Percentiles rank a stretch among this genome's conserved stretches.
Evolutionary conservation across 1,140 invertebrate species (phyloP).

Genomic region (Polypedilum vanderplanki): DNA sequence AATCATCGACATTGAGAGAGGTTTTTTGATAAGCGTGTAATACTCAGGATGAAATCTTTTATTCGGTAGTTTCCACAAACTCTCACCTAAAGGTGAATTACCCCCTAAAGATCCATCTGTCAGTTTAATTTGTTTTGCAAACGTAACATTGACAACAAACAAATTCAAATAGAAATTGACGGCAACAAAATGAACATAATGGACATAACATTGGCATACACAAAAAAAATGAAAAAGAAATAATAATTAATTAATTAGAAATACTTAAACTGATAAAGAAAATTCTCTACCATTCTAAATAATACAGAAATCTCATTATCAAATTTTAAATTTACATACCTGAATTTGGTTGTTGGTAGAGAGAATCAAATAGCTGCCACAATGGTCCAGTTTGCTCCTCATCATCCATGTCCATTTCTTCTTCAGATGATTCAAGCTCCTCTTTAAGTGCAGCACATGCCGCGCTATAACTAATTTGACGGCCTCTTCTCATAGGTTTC

Average conservation of each 20-base stretch:
- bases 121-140: constrained; percentile 4
- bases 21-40: constrained; percentile 94
- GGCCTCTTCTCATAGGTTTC: constrained; percentile 35
- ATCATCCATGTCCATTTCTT: constrained; percentile 40
- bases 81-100: constrained; percentile 65
- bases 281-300: not conserved
- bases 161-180: constrained; percentile 29
- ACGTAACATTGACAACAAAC: constrained; percentile 12
- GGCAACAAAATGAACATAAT: not conserved
- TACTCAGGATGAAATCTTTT: constrained; percentile 92
- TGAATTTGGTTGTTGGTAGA: constrained; percentile 44
- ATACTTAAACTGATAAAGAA: not conserved
- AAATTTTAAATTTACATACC: not conserved
- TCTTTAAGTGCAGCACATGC: constrained; percentile 38
- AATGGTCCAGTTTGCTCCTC: constrained; percentile 46
- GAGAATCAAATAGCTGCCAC: constrained; percentile 49
- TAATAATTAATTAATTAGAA: not conserved
- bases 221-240: not conserved
- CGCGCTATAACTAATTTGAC: constrained; percentile 30
- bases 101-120: constrained; percentile 43
- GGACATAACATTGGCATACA: not conserved
- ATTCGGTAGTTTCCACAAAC: constrained; percentile 88
- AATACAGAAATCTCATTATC: not conserved
- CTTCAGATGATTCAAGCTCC: constrained; percentile 38
- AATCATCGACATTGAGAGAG: constrained; percentile 90